Base-by-base conservation (phyloP, 2,113 vertebrate genomes). In the Nannospalax galili region DNA sequence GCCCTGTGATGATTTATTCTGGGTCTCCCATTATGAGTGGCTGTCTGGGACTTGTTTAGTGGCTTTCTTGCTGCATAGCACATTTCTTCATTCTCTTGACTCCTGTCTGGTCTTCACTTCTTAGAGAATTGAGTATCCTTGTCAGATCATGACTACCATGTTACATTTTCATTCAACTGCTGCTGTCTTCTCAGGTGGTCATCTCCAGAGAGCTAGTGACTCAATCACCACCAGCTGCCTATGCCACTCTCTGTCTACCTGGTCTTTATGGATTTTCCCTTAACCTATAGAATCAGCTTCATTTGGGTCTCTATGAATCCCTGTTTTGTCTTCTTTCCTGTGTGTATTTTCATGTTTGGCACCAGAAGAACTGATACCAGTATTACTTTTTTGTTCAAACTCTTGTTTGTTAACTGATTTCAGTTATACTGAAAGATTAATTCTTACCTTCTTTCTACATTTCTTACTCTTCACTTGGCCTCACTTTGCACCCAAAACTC, bases 401-500 rank as follows among this genome's bases (percentile, higher is more conserved):
- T 17, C 56, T 65, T 77, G 5, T 67, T 70, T 91, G 32, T 70
- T 70, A 74, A 58, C 64, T n/a, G 48, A 67, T 35, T 95, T 11
- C 67, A 85, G 5, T 73, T 6, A 28, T 37, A 80, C 70, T 37
- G 37, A 72, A 40, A 80, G 22, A 82, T 52, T 81, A 48, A 73
- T 48, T 88, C 26, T 75, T 22, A 1, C 9, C 9, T 85, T 73
- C 11, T 74, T 91, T 52, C 14, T 90, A 5, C 5, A 82, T 79
- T 91, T 93, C 22, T 95, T 65, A 72, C 15, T 95, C 70, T 95
- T 90, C 45, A 69, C 1, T 35, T 12, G 69, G 35, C 19, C 48
- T 52, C 45, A 52, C 19, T 48, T 69, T 65, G 11, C n/a, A 92
- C 17, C 19, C 62, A 5, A 88, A 93, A 74, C 19, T 85, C 32